phyloP scores from a whole-genome alignment of 1,140 invertebrate species.

The Eurosta solidaginis region DNA sequence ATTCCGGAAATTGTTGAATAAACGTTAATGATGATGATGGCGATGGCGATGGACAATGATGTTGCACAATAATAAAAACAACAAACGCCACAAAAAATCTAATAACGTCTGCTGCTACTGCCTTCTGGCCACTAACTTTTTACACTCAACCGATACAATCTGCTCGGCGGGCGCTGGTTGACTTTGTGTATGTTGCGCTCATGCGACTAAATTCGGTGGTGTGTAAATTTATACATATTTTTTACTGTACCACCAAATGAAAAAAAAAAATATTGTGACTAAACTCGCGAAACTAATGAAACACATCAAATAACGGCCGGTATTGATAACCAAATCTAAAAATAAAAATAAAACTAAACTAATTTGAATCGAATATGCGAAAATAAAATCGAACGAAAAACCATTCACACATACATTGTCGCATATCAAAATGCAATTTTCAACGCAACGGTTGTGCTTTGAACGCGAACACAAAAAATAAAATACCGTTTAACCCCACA shows the following conservation, averaged over 20 bases:
- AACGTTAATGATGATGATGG: slow-evolving; percentile 34
- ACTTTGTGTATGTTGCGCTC: background rate
- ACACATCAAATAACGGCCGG: slow-evolving; percentile 3
- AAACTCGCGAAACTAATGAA: background rate
- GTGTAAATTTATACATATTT: background rate
- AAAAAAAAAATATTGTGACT: no score
- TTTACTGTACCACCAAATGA: background rate
- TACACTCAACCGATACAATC: background rate
- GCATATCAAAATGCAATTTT: slow-evolving; percentile 39
- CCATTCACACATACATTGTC: background rate
- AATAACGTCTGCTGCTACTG: background rate
- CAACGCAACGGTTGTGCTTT: slow-evolving; percentile 32
- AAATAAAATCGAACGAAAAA: slow-evolving; percentile 17
- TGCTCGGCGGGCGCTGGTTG: background rate
- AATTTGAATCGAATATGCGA: slow-evolving; percentile 13
- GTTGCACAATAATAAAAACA: background rate
- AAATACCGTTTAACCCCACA: background rate
- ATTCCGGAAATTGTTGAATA: slow-evolving; percentile 46
- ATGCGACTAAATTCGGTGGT: background rate
- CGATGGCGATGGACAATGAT: background rate
- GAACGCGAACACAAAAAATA: background rate
- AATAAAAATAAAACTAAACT: slow-evolving; percentile 13
- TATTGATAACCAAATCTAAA: background rate
- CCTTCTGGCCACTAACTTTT: background rate
- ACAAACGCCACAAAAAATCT: slow-evolving; percentile 17